phyloP scores from a whole-genome alignment of 1,140 invertebrate species.

The Hylyphantes graminicola region DNA sequence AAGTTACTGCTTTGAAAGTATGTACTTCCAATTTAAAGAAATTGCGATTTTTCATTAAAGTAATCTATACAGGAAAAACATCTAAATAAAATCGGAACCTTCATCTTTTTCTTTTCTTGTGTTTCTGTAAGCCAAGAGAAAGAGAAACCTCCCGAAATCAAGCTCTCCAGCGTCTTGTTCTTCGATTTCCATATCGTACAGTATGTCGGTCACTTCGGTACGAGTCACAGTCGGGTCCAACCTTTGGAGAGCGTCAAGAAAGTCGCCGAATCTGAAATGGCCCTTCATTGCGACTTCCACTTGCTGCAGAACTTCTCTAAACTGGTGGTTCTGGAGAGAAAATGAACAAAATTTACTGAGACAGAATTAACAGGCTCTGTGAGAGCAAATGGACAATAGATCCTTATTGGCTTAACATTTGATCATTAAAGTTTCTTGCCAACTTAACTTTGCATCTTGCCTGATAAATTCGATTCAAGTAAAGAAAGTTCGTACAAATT shows the following conservation, averaged over 20 bases:
- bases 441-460: too few species aligned
- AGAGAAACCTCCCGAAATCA: conserved; percentile 52
- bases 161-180: conserved; percentile 28
- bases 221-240: conserved; percentile 24
- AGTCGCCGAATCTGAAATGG: conserved; percentile 17
- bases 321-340: conserved; percentile 3
- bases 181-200: conserved; percentile 16
- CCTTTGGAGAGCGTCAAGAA: conserved; percentile 20
- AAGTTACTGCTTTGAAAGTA: not conserved
- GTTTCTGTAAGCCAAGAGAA: conserved; percentile 37
- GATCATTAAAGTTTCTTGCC: too few species aligned
- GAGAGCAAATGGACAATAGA: too few species aligned
- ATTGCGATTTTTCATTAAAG: not conserved
- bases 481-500: too few species aligned
- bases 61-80: not conserved
- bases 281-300: conserved; percentile 21
- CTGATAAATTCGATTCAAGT: too few species aligned
- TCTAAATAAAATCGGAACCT: not conserved
- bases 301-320: conserved; percentile 25
- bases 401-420: too few species aligned
- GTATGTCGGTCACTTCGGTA: conserved; percentile 18
- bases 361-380: too few species aligned
- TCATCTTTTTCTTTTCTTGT: not conserved
- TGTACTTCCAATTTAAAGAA: not conserved
- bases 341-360: not conserved